Base-by-base conservation (phyloP, 2,113 vertebrate species). In the Sterrhoptilus dennistouni region DNA sequence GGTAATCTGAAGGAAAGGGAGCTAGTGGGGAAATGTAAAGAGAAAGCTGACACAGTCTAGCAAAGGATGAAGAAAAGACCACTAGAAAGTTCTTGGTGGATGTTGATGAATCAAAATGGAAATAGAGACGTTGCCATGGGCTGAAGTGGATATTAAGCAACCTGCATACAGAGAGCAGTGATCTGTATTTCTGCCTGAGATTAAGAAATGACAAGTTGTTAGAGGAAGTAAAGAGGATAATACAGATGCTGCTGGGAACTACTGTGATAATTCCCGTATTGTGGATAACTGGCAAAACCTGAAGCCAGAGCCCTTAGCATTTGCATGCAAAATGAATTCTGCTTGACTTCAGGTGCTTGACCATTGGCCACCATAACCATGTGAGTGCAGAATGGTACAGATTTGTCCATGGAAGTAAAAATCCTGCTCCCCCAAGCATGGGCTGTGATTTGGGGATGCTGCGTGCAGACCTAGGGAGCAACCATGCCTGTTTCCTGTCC, bases 151-250 rank as follows among this genome's bases (percentile, higher is more conserved):
- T 82, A 53, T 85, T 79, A 78, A 90, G 33, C 79, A 87, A 93
- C 83, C 65, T 75, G 18, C 60, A 31, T 44, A 40, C 16, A 79
- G 57, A 72, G 40, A 53, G 40, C 0, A 0, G 28, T 25, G 70
- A 79, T 94, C 87, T 88, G 45, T 72, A 28, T 80, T 91, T 92
- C 75, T 94, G 36, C 15, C n/a, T n/a, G 45, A 89, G 86, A 96
- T 95, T 76, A 85, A 87, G 74, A 83, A 90, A 83, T 61, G 6
- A 53, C 49, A 83, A 93, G 27, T 61, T 87, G 22, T 45, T 45
- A 82, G 74, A 90, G 82, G 85, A 96, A 95, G 83, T 83, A 56
- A 72, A 93, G 68, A 93, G 40, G n/a, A 68, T 76, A 84, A 90
- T 36, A 52, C 24, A 79, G 61, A 49, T 79, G 28, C 57, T 87